Evolutionary conservation across 2,113 vertebrate genomes (phyloP).

Genomic region (Ailurus styani): DNA sequence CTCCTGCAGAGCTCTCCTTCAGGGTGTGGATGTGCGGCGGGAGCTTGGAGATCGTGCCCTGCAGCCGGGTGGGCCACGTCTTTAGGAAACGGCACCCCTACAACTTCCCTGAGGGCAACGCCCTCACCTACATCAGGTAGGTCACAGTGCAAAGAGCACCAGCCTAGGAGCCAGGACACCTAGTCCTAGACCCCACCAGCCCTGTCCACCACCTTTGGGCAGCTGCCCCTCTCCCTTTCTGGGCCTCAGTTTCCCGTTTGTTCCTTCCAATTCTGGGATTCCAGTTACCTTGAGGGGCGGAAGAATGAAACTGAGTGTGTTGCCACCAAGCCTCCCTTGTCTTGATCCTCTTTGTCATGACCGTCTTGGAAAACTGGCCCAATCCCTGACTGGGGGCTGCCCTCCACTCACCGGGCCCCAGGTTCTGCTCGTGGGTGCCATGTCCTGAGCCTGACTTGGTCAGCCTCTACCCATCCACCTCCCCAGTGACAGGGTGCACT

Average conservation of each 20-base stretch:
- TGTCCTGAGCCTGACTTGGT: background rate
- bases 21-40: conserved; percentile 99
- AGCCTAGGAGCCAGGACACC: too few species aligned
- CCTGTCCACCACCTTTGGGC: background rate
- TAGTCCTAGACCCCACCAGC: background rate
- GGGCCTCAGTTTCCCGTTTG: background rate
- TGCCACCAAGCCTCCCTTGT: background rate
- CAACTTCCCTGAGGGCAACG: conserved; percentile 98
- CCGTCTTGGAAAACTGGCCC: background rate
- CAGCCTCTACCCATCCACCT: background rate
- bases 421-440: background rate
- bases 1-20: conserved; percentile 94
- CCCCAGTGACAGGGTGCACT: background rate
- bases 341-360: background rate
- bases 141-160: conserved; percentile 54
- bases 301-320: background rate
- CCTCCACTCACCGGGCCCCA: background rate
- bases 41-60: conserved; percentile 97
- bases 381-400: background rate
- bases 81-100: conserved; percentile 98
- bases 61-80: conserved; percentile 97
- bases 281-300: background rate
- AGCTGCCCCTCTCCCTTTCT: background rate
- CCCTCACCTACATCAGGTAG: conserved; percentile 98
- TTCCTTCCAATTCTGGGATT: background rate